Conservation (phyloP, 2,888 invertebrate species). For the Thysanoteuthis rhombus region DNA sequence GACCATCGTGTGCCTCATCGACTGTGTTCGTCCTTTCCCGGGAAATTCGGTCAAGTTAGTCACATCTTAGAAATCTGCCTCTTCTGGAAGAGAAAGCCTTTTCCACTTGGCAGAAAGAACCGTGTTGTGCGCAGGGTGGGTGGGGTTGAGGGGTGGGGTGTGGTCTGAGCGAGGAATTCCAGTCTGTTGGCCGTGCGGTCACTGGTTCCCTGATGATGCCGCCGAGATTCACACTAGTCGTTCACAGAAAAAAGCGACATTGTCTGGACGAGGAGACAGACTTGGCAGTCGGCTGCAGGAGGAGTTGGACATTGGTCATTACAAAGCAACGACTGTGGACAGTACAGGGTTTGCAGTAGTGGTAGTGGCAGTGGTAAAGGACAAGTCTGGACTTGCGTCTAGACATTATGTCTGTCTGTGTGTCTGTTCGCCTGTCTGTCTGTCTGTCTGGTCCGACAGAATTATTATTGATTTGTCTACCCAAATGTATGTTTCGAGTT, state of each 20-base stretch:
- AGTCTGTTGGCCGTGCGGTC: neutral
- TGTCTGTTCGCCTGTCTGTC: neutral
- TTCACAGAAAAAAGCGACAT: neutral
- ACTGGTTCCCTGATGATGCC: neutral
- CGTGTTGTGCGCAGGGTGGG: neutral
- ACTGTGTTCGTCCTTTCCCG: neutral
- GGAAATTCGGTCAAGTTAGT: neutral
- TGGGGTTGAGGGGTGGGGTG: too few species aligned
- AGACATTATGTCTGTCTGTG: neutral
- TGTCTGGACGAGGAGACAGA: neutral
- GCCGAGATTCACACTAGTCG: neutral
- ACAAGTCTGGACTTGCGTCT: neutral
- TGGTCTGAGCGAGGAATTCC: too few species aligned
- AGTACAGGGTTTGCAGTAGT: neutral
- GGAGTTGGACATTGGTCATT: neutral
- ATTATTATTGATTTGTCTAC: neutral
- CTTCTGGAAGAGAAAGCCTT: neutral
- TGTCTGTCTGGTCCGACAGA: neutral
- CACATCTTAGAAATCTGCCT: neutral
- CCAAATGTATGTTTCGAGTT: neutral
- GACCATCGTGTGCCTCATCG: neutral
- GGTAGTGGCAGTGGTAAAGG: neutral
- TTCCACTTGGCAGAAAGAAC: neutral
- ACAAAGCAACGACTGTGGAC: neutral
- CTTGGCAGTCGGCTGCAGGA: neutral